Conservation (phyloP, 2,888 invertebrate species). For the Chrysina gloriosa region DNA sequence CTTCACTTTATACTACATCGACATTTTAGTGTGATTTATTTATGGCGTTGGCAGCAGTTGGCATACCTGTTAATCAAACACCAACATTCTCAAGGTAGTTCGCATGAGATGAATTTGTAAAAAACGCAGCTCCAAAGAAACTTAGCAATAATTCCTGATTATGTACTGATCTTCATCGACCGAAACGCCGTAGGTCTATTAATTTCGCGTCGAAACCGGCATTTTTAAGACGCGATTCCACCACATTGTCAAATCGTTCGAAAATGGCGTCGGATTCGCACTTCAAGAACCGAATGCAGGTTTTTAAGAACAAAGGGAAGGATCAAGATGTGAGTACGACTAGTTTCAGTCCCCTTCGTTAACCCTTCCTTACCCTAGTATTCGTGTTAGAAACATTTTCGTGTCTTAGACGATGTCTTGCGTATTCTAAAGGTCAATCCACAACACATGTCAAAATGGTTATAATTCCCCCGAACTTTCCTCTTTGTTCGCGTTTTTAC, state of each 20-base stretch:
- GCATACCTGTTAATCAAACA: conserved; percentile 33
- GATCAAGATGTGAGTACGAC: conserved; percentile 93
- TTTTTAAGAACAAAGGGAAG: conserved; percentile 99
- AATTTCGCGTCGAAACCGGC: conserved; percentile 44
- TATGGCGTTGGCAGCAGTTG: conserved; percentile 19
- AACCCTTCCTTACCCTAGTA: neutral
- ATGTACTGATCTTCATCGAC: conserved; percentile 28
- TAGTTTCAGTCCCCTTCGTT: neutral
- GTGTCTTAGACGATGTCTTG: neutral
- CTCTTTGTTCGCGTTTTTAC: conserved; percentile 22
- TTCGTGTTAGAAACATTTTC: neutral
- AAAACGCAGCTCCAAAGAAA: neutral
- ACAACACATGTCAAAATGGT: conserved; percentile 43
- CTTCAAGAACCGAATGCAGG: conserved; percentile 89
- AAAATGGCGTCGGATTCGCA: conserved; percentile 83
- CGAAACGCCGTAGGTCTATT: conserved; percentile 13
- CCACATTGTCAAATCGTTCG: conserved; percentile 57
- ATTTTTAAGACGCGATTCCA: conserved; percentile 46
- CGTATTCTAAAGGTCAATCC: conserved; percentile 38
- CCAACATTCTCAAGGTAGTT: conserved; percentile 5
- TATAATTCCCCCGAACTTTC: conserved; percentile 21
- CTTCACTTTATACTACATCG: too few species aligned
- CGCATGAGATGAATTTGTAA: conserved; percentile 24
- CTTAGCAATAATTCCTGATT: conserved; percentile 31
- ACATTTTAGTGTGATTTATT: neutral